Conservation (phyloP, 1,140 invertebrate genomes). For the Pogonus chalceus region DNA sequence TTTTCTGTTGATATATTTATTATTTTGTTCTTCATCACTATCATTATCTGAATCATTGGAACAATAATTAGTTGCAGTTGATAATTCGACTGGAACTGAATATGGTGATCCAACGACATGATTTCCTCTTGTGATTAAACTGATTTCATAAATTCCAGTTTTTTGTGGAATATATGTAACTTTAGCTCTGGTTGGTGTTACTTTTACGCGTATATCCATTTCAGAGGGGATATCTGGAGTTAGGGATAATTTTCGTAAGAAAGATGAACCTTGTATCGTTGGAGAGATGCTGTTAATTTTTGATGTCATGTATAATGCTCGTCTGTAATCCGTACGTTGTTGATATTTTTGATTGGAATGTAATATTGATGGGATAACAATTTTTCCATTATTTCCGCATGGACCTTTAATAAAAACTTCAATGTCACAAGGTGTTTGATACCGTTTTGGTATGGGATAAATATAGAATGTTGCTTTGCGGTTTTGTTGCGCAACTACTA, state of each 20-base stretch:
- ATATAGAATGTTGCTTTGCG: slow-evolving; percentile 40
- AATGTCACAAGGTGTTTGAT: slow-evolving; percentile 38
- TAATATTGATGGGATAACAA: slow-evolving; percentile 32
- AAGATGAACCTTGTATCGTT: slow-evolving; percentile 34
- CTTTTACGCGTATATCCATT: slow-evolving; percentile 35
- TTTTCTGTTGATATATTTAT: slow-evolving; percentile 35
- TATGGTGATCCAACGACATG: slow-evolving; percentile 40
- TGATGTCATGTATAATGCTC: background rate
- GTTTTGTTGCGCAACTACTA: slow-evolving; percentile 41
- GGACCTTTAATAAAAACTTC: slow-evolving; percentile 39
- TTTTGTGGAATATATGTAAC: slow-evolving; percentile 34
- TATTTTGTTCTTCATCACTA: slow-evolving; percentile 38
- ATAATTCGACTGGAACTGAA: slow-evolving; percentile 33
- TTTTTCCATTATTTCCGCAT: slow-evolving; percentile 35
- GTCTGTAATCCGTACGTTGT: background rate
- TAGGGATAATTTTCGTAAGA: slow-evolving; percentile 22
- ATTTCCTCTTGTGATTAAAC: slow-evolving; percentile 38
- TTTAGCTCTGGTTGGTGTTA: slow-evolving; percentile 32
- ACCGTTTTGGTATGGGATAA: slow-evolving; percentile 40
- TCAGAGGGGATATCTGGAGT: slow-evolving; percentile 24
- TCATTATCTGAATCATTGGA: slow-evolving; percentile 24
- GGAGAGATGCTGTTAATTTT: slow-evolving; percentile 33
- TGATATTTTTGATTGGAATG: slow-evolving; percentile 9
- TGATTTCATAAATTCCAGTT: slow-evolving; percentile 38
- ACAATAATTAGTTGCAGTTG: slow-evolving; percentile 23